Evolutionary conservation across 1,140 invertebrate genomes (phyloP).

Genomic region (Zaprionus taronus): DNA sequence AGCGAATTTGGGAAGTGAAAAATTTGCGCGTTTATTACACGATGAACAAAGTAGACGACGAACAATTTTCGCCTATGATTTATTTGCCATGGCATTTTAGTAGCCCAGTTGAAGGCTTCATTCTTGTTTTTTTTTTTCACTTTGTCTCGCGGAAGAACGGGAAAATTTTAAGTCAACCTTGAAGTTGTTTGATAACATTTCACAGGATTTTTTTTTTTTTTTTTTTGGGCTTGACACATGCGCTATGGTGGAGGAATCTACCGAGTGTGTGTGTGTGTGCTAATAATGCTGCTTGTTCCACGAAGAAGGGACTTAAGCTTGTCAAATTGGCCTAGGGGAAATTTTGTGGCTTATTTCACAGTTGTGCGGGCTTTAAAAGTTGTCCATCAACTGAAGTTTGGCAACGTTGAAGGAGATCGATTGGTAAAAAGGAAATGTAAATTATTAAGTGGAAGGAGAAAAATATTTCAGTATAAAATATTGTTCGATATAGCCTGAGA

Average conservation of each 20-base stretch:
- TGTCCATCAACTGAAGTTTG: slow-evolving; percentile 8
- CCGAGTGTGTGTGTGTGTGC: slow-evolving; percentile 40
- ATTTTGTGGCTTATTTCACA: slow-evolving; percentile 16
- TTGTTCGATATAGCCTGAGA: neutral
- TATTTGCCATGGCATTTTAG: slow-evolving; percentile 52
- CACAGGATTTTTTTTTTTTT: slow-evolving; percentile 21
- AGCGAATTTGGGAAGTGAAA: slow-evolving; percentile 36
- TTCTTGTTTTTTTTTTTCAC: neutral
- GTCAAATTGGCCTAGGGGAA: slow-evolving; percentile 17
- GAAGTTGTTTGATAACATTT: slow-evolving; percentile 80
- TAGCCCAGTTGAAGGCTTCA: slow-evolving; percentile 51
- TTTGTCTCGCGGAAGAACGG: neutral
- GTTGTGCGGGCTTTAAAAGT: neutral
- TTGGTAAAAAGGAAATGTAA: neutral
- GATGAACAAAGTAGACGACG: slow-evolving; percentile 15
- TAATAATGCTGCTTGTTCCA: slow-evolving; percentile 50
- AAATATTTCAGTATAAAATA: neutral
- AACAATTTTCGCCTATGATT: slow-evolving; percentile 51
- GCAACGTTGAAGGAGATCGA: slow-evolving; percentile 3
- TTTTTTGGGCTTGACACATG: slow-evolving; percentile 70
- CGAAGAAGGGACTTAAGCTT: slow-evolving; percentile 15
- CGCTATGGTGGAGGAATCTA: neutral
- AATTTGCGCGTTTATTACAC: slow-evolving; percentile 57
- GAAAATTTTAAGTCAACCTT: slow-evolving; percentile 57
- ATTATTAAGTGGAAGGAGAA: neutral